Conservation (phyloP, 2,113 vertebrate species). For the Solenodon paradoxus region DNA sequence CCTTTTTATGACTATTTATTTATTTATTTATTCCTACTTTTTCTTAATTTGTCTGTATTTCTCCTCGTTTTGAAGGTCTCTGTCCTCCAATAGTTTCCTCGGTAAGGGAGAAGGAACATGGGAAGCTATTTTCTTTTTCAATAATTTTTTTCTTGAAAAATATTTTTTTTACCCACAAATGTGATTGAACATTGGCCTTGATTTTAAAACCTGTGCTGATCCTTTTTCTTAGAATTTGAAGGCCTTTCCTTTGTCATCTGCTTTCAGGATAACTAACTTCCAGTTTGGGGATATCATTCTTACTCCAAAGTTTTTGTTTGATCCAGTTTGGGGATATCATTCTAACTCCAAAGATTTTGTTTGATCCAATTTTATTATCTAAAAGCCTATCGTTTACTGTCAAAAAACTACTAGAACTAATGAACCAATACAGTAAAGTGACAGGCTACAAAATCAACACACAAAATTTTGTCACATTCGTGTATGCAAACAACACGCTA, state of each 20-base stretch:
- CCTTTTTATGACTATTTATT: no score
- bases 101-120: accelerated
- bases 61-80: background rate
- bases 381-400: background rate
- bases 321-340: no score
- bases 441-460: no score
- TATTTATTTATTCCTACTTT: no score
- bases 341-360: no score
- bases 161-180: background rate
- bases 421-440: no score
- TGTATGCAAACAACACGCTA: no score
- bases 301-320: background rate
- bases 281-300: background rate
- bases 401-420: no score
- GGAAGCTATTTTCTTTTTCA: background rate
- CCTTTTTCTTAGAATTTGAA: background rate
- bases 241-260: background rate
- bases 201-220: background rate
- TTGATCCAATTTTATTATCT: background rate
- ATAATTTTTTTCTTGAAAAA: background rate
- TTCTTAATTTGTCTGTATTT: background rate
- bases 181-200: background rate
- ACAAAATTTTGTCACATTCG: no score
- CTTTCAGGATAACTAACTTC: background rate
- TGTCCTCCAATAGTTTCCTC: background rate